A percentile compares a stretch with the other conserved stretches of the same genome.
phyloP scores from a whole-genome alignment of 2,888 invertebrate species.

The Caenorhabditis afra region DNA sequence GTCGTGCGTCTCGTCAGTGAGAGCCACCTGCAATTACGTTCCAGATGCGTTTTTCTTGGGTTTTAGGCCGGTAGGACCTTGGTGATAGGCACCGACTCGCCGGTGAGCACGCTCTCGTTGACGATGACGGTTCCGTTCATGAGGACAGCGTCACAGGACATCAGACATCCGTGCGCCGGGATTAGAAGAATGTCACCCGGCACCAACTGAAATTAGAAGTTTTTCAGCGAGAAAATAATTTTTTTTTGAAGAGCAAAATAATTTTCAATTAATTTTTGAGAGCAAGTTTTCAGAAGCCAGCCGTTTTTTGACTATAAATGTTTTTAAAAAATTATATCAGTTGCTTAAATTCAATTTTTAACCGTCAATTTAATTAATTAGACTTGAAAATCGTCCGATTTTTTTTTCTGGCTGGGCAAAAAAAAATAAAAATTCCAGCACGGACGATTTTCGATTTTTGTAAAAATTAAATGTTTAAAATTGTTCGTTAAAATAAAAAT shows the following conservation, averaged over 20 bases:
- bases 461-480: too few relatives aligned
- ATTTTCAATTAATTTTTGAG: neutral
- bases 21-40: slow-evolving; percentile 33
- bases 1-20: slow-evolving; percentile 67
- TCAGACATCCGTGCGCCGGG: slow-evolving; percentile 88
- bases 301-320: too few relatives aligned
- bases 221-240: slow-evolving; percentile 10
- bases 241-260: slow-evolving; percentile 1
- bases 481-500: too few relatives aligned
- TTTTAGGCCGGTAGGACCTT: slow-evolving; percentile 84
- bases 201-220: slow-evolving; percentile 85
- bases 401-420: too few relatives aligned
- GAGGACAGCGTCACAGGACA: slow-evolving; percentile 88
- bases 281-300: too few relatives aligned
- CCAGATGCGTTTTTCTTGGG: too few relatives aligned
- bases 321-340: slow-evolving; percentile 3
- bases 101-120: slow-evolving; percentile 95
- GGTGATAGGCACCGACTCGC: slow-evolving; percentile 93
- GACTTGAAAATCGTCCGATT: neutral
- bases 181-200: slow-evolving; percentile 84
- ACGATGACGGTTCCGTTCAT: slow-evolving; percentile 92
- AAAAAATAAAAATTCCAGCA: too few relatives aligned
- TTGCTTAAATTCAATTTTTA: too few relatives aligned
- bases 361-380: neutral
- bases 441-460: too few relatives aligned